Evolutionary conservation across 2,888 invertebrate species (phyloP).

Genomic region (Gymnoscelis rufifasciata): DNA sequence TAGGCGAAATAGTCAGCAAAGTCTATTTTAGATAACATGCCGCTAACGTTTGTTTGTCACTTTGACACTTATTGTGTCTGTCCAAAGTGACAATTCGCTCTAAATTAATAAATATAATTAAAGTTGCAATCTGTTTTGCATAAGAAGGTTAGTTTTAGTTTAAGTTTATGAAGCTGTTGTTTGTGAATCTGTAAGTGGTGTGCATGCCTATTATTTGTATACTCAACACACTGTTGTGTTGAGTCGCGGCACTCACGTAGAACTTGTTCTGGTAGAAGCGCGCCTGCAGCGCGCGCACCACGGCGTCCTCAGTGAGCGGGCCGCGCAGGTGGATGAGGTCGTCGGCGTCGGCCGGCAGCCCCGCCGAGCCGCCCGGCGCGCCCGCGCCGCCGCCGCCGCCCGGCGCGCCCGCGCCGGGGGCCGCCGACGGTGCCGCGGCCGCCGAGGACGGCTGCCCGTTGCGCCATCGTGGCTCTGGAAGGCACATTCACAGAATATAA

Average conservation of each 20-base stretch:
- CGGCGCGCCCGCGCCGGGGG: slow-evolving; percentile 28
- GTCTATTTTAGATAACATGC: too few species aligned
- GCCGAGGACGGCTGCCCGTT: slow-evolving; percentile 32
- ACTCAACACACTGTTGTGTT: too few species aligned
- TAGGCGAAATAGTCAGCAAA: too few species aligned
- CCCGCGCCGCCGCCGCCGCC: slow-evolving; percentile 27
- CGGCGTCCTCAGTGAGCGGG: slow-evolving; percentile 95
- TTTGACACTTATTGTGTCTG: too few species aligned
- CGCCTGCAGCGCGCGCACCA: slow-evolving; percentile 93
- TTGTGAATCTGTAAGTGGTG: too few species aligned
- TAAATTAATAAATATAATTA: too few species aligned
- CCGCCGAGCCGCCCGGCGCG: slow-evolving; percentile 27
- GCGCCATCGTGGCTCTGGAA: slow-evolving; percentile 53
- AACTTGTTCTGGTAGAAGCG: slow-evolving; percentile 91
- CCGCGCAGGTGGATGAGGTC: slow-evolving; percentile 95
- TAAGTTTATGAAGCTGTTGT: too few species aligned
- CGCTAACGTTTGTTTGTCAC: too few species aligned
- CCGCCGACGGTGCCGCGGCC: slow-evolving; percentile 22
- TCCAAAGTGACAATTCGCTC: too few species aligned
- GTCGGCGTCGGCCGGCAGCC: slow-evolving; percentile 80
- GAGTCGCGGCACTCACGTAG: slow-evolving; percentile 86
- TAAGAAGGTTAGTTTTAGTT: too few species aligned
- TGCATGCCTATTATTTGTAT: too few species aligned
- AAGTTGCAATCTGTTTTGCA: too few species aligned
- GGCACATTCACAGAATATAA: background rate